Evolutionary conservation across 2,113 vertebrate genomes (phyloP), one percentile per base, ranked within the genome.

Genomic region (Calidris pygmaea): DNA sequence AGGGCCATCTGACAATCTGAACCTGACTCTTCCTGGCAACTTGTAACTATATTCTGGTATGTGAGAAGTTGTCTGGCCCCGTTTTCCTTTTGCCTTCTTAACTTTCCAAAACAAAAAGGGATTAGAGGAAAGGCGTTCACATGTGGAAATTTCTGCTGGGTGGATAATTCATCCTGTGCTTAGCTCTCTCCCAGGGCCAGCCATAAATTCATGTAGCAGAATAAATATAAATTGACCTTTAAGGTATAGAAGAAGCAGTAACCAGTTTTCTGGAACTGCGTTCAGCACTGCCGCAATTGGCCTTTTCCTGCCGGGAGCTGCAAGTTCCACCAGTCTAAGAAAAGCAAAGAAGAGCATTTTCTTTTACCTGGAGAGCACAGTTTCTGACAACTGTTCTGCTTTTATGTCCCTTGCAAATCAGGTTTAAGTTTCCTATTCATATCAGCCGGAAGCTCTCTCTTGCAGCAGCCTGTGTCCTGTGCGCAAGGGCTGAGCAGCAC

Each of bases 41-140:
- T 77, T 62, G 24, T 24, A 58, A 24, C 52, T 60, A 9, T 17
- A 7, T 63, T 87, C 74, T 87, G 80, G 48, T 53, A 71, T 62
- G 74, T 27, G 66, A 83, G 47, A 86, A 92, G 15, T 78, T 47
- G 67, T 30, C 88, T 70, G 87, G 71, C 68, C 68, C 73, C 2
- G 3, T 62, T 90, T 67, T 89, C 77, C 67, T 70, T 92, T 75
- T 89, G 85, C 82, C 85, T 94, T 95, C 92, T 88, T 92, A 83
- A 76, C 76, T 58, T 94, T 91, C 78, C 80, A 76, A 88, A 96
- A 97, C 88, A 91, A 87, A 76, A 92, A 76, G 41, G n/a, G 67
- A 86, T 86, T 50, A 87, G 84, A 97, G 92, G 95, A 96, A 97
- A 97, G 96, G 91, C 89, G 86, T 95, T 95, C 89, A 95, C 89